Percentiles rank a stretch among this genome's conserved stretches.
Evolutionary conservation across 1,140 invertebrate species (phyloP).

Genomic region (Lucilia cuprina): DNA sequence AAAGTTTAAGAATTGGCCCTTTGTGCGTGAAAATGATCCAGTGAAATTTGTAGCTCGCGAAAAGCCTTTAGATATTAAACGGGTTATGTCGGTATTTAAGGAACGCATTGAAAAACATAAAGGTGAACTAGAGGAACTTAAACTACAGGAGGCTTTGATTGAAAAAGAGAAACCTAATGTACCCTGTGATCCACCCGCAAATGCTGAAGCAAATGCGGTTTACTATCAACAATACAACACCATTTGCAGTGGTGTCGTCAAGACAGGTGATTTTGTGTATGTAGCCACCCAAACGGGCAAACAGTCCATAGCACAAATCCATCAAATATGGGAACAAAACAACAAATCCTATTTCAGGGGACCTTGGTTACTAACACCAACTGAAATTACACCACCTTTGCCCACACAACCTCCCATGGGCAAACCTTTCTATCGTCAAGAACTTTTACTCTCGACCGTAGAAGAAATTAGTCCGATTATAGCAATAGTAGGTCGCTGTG

Average conservation of each 20-base stretch:
- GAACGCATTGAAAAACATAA: slow-evolving; percentile 90
- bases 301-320: slow-evolving; percentile 91
- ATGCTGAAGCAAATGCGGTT: slow-evolving; percentile 75
- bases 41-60: slow-evolving; percentile 75
- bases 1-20: slow-evolving; percentile 93
- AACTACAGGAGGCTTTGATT: slow-evolving; percentile 78
- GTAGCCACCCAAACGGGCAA: slow-evolving; percentile 85
- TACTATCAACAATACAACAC: slow-evolving; percentile 94
- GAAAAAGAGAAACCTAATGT: slow-evolving; percentile 81
- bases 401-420: slow-evolving; percentile 63
- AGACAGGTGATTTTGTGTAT: slow-evolving; percentile 94
- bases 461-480: slow-evolving; percentile 91
- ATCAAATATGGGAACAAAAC: slow-evolving; percentile 91
- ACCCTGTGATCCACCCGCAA: slow-evolving; percentile 66
- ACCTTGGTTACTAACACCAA: slow-evolving; percentile 88
- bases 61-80: slow-evolving; percentile 78
- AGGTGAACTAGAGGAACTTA: slow-evolving; percentile 86
- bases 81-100: slow-evolving; percentile 92
- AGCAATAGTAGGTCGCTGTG: slow-evolving; percentile 89
- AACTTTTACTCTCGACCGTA: slow-evolving; percentile 89
- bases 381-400: slow-evolving; percentile 78
- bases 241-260: slow-evolving; percentile 78
- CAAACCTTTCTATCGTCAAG: slow-evolving; percentile 87
- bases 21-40: slow-evolving; percentile 64
- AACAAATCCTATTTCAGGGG: slow-evolving; percentile 91